Percentiles rank a stretch among this genome's conserved stretches.
phyloP scores from a whole-genome alignment of 1,140 invertebrate genomes.

The Hylaeus anthracinus region DNA sequence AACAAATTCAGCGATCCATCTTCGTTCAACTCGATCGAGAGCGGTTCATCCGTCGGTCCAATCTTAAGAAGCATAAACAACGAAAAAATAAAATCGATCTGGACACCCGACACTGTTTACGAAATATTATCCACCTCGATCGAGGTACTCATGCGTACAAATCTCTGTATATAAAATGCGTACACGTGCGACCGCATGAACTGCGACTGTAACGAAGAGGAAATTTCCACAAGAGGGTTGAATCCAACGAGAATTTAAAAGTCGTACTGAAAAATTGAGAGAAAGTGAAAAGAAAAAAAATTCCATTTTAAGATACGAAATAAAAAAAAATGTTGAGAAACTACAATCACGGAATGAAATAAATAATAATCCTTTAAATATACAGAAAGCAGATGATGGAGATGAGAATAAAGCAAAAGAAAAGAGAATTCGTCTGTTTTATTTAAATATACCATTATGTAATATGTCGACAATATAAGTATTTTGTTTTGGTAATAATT shows the following conservation, averaged over 20 bases:
- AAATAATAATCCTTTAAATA: no score
- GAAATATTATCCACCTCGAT: slow-evolving; percentile 43
- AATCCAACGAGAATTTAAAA: background rate
- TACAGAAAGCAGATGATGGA: no score
- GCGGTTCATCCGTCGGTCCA: background rate
- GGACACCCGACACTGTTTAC: slow-evolving; percentile 47
- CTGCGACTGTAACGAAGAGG: background rate
- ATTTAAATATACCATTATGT: no score
- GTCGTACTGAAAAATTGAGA: no score
- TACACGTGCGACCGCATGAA: slow-evolving; percentile 13
- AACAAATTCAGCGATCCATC: background rate
- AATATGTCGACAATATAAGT: no score
- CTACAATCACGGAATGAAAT: background rate
- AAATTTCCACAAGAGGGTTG: background rate
- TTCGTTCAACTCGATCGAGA: slow-evolving; percentile 14
- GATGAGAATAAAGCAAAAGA: no score
- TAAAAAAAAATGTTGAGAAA: background rate
- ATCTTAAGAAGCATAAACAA: slow-evolving; percentile 14
- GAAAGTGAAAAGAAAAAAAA: background rate
- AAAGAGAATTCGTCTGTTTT: no score
- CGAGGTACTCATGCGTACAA: slow-evolving; percentile 28
- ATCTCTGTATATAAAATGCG: slow-evolving; percentile 28
- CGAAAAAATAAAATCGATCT: slow-evolving; percentile 33
- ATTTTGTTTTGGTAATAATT: no score
- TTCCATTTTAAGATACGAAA: no score